Percentiles rank a stretch among this genome's conserved stretches.
Evolutionary conservation across 92 coral and sea anemone genomes (phyloP).

Genomic region (Galaxea fascicularis): DNA sequence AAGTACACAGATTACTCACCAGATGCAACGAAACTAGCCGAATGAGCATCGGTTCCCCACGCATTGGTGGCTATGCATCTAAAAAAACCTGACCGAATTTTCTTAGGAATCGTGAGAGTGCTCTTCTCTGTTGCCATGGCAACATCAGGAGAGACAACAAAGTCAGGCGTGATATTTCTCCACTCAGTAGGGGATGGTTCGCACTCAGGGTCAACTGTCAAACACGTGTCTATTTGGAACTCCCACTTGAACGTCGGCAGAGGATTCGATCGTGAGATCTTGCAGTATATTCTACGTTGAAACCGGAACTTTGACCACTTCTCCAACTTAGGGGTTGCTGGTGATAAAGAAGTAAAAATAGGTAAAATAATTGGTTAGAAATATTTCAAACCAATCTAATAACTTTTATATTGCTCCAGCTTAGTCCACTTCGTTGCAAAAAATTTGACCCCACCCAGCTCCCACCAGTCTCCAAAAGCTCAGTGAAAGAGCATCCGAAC

Average conservation of each 20-base stretch:
- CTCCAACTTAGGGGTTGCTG: slow-evolving; percentile 20
- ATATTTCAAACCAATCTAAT: too few species aligned
- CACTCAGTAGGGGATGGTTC: background rate
- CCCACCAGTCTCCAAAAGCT: too few species aligned
- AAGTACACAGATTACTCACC: slow-evolving; percentile 1
- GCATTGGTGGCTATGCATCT: slow-evolving; percentile 12
- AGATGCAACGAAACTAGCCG: background rate
- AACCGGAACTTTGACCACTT: background rate
- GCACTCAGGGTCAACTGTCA: slow-evolving; percentile 4
- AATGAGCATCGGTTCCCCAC: background rate
- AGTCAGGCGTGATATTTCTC: background rate
- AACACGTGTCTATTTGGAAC: background rate
- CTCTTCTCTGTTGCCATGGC: slow-evolving; percentile 1
- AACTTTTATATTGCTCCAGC: too few species aligned
- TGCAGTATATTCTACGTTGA: background rate
- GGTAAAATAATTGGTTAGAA: background rate
- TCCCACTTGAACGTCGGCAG: slow-evolving; percentile 36
- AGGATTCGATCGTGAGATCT: slow-evolving; percentile 16
- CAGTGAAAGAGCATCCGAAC: too few species aligned
- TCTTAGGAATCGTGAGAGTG: background rate
- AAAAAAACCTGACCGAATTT: background rate
- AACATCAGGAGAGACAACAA: background rate
- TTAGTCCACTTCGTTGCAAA: too few species aligned
- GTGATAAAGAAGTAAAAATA: background rate
- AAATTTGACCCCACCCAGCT: too few species aligned